Conservation (phyloP, 2,888 invertebrate species). For the Pachymerium ferrugineum region DNA sequence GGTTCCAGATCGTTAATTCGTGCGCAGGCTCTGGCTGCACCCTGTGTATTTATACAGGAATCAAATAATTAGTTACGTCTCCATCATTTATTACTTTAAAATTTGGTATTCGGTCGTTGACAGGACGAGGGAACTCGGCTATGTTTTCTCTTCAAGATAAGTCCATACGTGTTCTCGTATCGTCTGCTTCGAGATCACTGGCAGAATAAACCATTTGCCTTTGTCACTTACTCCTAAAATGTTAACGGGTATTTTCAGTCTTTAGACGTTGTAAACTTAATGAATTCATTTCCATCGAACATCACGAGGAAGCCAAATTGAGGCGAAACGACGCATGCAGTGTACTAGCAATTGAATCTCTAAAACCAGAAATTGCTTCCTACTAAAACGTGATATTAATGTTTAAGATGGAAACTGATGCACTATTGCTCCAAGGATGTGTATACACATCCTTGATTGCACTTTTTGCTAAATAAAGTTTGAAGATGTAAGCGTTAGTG, state of each 20-base stretch:
- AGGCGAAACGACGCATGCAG: too few species aligned
- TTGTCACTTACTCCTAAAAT: too few species aligned
- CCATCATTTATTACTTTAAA: conserved; percentile 49
- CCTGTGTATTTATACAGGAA: conserved; percentile 48
- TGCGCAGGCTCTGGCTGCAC: conserved; percentile 65
- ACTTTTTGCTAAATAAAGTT: too few species aligned
- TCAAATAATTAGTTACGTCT: not conserved
- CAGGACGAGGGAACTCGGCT: conserved; percentile 63
- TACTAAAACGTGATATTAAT: too few species aligned
- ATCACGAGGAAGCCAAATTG: too few species aligned
- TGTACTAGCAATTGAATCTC: too few species aligned
- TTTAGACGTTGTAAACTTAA: not conserved
- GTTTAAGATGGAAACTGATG: too few species aligned
- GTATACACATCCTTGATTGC: too few species aligned
- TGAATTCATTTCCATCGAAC: not conserved
- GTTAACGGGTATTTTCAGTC: not conserved
- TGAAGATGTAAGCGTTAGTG: too few species aligned
- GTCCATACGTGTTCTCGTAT: conserved; percentile 72
- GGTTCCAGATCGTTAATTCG: conserved; percentile 63
- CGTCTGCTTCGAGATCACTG: conserved; percentile 57
- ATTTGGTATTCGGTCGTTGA: conserved; percentile 70
- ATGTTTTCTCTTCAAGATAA: conserved; percentile 66
- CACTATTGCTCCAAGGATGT: too few species aligned
- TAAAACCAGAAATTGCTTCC: too few species aligned
- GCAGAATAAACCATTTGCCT: not conserved